These are phyloP conservation scores for Allolobophora icterica DNA, from an alignment of 2,888 invertebrate genomes.

Conservation along the genomic window DNA sequence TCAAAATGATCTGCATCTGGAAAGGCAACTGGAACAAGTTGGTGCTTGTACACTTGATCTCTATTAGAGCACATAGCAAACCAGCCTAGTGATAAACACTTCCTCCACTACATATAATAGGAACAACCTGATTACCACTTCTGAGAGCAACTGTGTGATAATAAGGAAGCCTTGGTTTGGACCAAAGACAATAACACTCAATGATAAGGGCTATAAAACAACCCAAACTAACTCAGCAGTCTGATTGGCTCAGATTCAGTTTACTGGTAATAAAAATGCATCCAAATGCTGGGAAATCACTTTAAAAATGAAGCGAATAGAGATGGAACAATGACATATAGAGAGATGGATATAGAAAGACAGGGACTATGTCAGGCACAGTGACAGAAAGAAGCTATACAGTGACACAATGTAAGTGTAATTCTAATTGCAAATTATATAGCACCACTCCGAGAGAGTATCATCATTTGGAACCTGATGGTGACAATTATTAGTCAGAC, in stretches of 20 bases:
- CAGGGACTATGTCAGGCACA: too few relatives aligned
- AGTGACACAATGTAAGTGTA: too few relatives aligned
- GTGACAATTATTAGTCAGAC: background rate
- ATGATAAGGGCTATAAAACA: background rate
- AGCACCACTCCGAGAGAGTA: too few relatives aligned
- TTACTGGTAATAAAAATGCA: background rate
- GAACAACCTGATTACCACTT: background rate
- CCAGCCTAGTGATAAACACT: background rate
- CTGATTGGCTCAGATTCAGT: background rate
- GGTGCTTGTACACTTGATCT: background rate
- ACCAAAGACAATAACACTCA: background rate
- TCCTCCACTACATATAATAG: background rate
- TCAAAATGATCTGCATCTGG: conserved; percentile 14
- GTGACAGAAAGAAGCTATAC: too few relatives aligned
- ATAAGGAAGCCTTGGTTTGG: too few relatives aligned
- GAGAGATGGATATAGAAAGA: too few relatives aligned
- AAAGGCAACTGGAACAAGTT: background rate
- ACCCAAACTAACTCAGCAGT: background rate
- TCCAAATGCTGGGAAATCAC: background rate
- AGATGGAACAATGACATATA: too few relatives aligned
- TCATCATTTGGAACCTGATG: too few relatives aligned
- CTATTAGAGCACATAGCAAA: background rate
- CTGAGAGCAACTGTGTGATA: background rate
- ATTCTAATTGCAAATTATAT: too few relatives aligned
- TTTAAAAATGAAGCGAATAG: too few relatives aligned